Percentiles rank a stretch among this genome's conserved stretches.
These are phyloP conservation scores for Chesias legatella DNA, from an alignment of 2,888 invertebrate genomes.

Conservation along the genomic window DNA sequence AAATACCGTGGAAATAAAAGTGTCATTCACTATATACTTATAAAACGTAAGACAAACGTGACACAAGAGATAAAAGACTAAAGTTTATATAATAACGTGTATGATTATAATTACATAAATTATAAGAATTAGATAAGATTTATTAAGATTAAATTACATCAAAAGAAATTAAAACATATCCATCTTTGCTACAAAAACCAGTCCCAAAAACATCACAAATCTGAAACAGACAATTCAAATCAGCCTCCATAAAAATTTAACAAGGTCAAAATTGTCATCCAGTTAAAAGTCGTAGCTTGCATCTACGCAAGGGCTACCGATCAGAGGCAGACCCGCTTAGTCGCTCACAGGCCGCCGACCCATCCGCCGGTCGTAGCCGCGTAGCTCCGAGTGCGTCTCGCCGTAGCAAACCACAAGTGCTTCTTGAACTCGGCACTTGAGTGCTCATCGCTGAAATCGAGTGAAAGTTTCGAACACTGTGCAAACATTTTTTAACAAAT, in stretches of 20 bases:
- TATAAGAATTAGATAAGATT: too few species aligned
- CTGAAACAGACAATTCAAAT: not conserved
- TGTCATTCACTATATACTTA: too few species aligned
- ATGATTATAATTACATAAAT: slow-evolving; percentile 6
- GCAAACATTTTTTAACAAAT: slow-evolving; percentile 20
- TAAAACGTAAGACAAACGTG: too few species aligned
- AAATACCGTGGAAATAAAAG: too few species aligned
- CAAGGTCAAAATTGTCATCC: slow-evolving; percentile 1
- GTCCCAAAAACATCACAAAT: too few species aligned
- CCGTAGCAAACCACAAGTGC: slow-evolving; percentile 37
- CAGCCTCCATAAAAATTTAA: not conserved
- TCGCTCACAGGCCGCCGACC: slow-evolving; percentile 47
- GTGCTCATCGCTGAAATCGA: slow-evolving; percentile 23
- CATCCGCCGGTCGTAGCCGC: slow-evolving; percentile 36
- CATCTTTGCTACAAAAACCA: too few species aligned
- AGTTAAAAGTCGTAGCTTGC: slow-evolving; percentile 30
- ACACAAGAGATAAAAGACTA: too few species aligned
- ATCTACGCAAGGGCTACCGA: slow-evolving; percentile 34
- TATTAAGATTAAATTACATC: too few species aligned
- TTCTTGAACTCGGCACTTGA: slow-evolving; percentile 36
- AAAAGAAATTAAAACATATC: too few species aligned
- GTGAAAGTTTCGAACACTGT: slow-evolving; percentile 24
- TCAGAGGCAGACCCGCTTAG: slow-evolving; percentile 51
- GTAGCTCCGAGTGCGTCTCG: slow-evolving; percentile 28
- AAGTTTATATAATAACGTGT: too few species aligned